Evolutionary conservation across 2,888 invertebrate genomes (phyloP).

Genomic region (Cryptus armator): DNA sequence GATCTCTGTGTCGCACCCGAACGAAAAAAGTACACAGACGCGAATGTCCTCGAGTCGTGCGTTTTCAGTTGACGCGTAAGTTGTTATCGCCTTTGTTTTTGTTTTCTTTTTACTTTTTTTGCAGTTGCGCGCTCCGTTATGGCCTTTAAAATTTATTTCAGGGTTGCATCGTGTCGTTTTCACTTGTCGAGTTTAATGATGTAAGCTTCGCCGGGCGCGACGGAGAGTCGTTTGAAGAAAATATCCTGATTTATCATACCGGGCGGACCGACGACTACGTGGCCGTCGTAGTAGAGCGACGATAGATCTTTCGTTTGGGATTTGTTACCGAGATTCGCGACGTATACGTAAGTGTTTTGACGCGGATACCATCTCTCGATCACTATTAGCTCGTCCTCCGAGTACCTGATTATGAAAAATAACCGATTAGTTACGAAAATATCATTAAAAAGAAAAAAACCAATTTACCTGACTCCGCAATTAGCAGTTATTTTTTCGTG

Average conservation of each 20-base stretch:
- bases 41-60: conserved; percentile 1
- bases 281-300: conserved; percentile 91
- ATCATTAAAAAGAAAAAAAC: neutral
- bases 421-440: neutral
- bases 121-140: conserved; percentile 12
- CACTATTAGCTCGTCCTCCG: conserved; percentile 88
- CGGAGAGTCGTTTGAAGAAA: conserved; percentile 86
- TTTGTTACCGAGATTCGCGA: conserved; percentile 90
- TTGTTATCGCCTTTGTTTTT: neutral
- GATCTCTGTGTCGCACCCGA: neutral
- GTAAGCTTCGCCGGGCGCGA: conserved; percentile 88
- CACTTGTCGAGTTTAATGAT: conserved; percentile 88
- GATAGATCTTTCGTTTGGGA: conserved; percentile 90
- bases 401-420: conserved; percentile 84
- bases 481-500: conserved; percentile 88
- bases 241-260: conserved; percentile 84
- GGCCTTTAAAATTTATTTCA: conserved; percentile 32
- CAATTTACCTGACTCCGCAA: conserved; percentile 87
- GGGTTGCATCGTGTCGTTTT: conserved; percentile 59
- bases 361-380: conserved; percentile 93
- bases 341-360: conserved; percentile 91
- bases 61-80: neutral
- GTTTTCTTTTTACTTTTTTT: conserved; percentile 7
- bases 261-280: conserved; percentile 86
- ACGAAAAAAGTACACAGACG: conserved; percentile 15